Evolutionary conservation across 2,888 invertebrate species (phyloP).

Genomic region (Carterocephalus palaemon): DNA sequence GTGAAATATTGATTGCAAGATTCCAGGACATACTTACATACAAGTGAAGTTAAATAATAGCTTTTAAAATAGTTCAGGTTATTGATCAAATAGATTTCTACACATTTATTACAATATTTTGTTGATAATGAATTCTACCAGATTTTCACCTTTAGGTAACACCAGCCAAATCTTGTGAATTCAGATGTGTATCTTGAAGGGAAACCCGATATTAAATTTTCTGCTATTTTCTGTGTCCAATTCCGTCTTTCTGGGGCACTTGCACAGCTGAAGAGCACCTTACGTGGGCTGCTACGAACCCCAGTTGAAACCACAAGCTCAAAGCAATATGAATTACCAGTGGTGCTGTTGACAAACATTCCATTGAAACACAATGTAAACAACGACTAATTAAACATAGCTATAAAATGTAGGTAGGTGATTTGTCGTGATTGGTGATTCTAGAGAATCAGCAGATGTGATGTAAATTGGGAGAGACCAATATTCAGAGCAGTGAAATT

Average conservation of each 20-base stretch:
- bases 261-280: conserved; percentile 77
- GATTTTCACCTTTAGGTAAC: conserved; percentile 86
- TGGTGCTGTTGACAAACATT: conserved; percentile 49
- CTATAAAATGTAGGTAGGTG: too few species aligned
- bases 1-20: too few species aligned
- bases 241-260: conserved; percentile 76
- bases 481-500: too few species aligned
- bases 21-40: too few species aligned
- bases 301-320: conserved; percentile 74
- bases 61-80: too few species aligned
- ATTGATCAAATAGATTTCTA: too few species aligned
- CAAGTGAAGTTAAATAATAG: too few species aligned
- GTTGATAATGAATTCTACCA: too few species aligned
- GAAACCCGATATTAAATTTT: conserved; percentile 82
- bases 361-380: neutral
- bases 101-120: too few species aligned
- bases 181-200: conserved; percentile 84
- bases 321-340: conserved; percentile 81
- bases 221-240: conserved; percentile 90
- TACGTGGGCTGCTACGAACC: conserved; percentile 62
- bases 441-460: too few species aligned
- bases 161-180: conserved; percentile 88
- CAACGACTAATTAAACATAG: conserved; percentile 8
- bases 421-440: too few species aligned
- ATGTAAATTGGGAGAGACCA: too few species aligned